Evolutionary conservation across 2,888 invertebrate species (phyloP), one percentile per base, ranked within the genome.

Genomic region (Agrotis exclamationis): DNA sequence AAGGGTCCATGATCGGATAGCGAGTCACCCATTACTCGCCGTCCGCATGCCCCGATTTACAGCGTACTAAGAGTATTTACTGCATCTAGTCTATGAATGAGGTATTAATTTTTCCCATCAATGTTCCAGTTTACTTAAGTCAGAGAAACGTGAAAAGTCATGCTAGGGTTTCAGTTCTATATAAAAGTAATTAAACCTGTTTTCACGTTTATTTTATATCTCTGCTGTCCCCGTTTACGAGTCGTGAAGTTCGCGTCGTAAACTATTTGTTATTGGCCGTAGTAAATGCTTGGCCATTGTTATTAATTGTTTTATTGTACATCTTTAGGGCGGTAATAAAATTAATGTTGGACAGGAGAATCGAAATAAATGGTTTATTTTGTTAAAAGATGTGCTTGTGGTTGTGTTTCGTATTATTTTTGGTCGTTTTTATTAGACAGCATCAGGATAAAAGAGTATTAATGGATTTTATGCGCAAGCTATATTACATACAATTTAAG

Each of bases 281-380:
- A 6, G 67, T 74, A 60, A 68, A 65, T 48, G 53, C 47, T 56
- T 16, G 6, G 56, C 33, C 9, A 47, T 70, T 64, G 54, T 74
- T 79, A 74, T 64, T 67, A 80, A 65, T 75, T 45, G 64, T 80
- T 69, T 76, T 67, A 64, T 51, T 64, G 63, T 70, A 33, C n/a
- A 48, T n/a, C 22, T 58, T 54, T 64, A 53, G 20, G 45, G 4
- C 24, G 14, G 13, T 14, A 0, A 48, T 57, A 13, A 62, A 39
- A 68, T 56, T n/a, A 48, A 47, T 28, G 51, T 60, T 16, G 39
- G 59, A 33, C 2, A 45, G 0, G 9, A 18, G 11, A 53, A 53
- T 22, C 16, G 1, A 74, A 51, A 22, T 65, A 48, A 73, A 58
- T 51, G 47, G 53, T 44, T 51, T 53, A 13, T 14, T 57, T 22